phyloP scores from a whole-genome alignment of 2,888 invertebrate species.

The Drosophila picticornis region DNA sequence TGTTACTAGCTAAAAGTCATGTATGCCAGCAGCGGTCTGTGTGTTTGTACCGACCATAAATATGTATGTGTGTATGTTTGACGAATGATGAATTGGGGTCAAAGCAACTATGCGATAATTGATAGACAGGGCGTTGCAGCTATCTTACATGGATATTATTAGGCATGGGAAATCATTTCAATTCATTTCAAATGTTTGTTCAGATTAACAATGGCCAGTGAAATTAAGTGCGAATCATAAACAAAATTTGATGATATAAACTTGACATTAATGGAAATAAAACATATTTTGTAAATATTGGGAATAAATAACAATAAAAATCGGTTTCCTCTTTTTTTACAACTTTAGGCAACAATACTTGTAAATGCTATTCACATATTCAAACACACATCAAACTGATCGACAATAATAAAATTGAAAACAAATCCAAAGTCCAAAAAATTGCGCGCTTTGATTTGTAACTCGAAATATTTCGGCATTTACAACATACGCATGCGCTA shows the following conservation, averaged over 20 bases:
- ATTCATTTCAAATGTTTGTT: constrained; percentile 19
- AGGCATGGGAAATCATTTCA: constrained; percentile 18
- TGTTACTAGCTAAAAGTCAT: constrained; percentile 67
- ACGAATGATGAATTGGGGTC: constrained; percentile 60
- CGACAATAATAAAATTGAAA: constrained; percentile 47
- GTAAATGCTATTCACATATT: constrained; percentile 11
- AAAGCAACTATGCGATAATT: constrained; percentile 37
- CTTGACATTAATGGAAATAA: not conserved
- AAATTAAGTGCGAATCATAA: not conserved
- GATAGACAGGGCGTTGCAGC: constrained; percentile 16
- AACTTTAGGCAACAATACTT: not conserved
- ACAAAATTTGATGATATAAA: not conserved
- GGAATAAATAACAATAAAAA: too few relatives aligned
- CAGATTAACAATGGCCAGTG: constrained; percentile 7
- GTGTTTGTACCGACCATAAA: constrained; percentile 9
- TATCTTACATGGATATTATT: not conserved
- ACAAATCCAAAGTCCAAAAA: constrained; percentile 76
- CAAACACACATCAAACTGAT: constrained; percentile 12
- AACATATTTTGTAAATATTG: not conserved
- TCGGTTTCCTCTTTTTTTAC: constrained; percentile 20
- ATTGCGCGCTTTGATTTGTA: constrained; percentile 57
- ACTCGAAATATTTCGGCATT: constrained; percentile 23
- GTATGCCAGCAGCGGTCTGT: constrained; percentile 60
- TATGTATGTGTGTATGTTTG: constrained; percentile 17
- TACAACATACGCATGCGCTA: constrained; percentile 53